A percentile compares a stretch with the other conserved stretches of the same genome.
These are phyloP conservation scores for Ips typographus DNA, from an alignment of 1,140 invertebrate genomes.

Conservation along the genomic window DNA sequence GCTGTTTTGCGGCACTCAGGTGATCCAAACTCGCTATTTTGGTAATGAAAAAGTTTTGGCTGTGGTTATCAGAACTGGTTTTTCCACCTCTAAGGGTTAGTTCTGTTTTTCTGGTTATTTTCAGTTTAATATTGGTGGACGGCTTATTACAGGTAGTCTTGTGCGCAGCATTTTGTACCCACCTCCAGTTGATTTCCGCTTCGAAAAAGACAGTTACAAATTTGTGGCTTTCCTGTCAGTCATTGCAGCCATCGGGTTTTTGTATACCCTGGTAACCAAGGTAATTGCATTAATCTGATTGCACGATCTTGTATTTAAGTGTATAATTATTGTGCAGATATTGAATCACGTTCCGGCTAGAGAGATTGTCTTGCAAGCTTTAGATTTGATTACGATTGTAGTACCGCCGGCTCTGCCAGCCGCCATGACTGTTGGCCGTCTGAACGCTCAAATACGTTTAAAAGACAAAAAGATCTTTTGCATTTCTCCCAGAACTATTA, in stretches of 20 bases:
- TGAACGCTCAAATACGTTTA: constrained; percentile 87
- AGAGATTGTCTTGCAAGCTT: constrained; percentile 73
- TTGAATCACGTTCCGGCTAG: constrained; percentile 57
- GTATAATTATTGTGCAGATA: constrained; percentile 50
- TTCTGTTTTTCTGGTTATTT: not conserved
- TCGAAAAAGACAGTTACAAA: constrained; percentile 90
- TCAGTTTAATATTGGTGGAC: too few relatives aligned
- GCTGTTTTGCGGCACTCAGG: constrained; percentile 91
- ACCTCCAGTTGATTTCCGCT: constrained; percentile 92
- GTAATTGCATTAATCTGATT: constrained; percentile 51
- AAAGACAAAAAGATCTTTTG: constrained; percentile 84
- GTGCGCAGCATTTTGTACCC: constrained; percentile 93
- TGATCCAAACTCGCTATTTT: constrained; percentile 94
- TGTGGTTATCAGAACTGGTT: constrained; percentile 77
- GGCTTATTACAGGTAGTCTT: constrained; percentile 57
- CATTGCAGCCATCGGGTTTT: constrained; percentile 76
- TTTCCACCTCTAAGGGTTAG: constrained; percentile 83
- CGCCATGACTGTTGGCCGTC: constrained; percentile 90
- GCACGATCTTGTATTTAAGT: not conserved
- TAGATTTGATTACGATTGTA: constrained; percentile 91
- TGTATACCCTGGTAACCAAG: constrained; percentile 84
- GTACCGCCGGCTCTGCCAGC: constrained; percentile 91
- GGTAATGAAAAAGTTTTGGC: constrained; percentile 70
- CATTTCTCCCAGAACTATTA: constrained; percentile 91
- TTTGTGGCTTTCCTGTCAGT: constrained; percentile 81